Percentiles rank a stretch among this genome's conserved stretches.
Evolutionary conservation across 2,888 invertebrate species (phyloP).

Genomic region (Chesias legatella): DNA sequence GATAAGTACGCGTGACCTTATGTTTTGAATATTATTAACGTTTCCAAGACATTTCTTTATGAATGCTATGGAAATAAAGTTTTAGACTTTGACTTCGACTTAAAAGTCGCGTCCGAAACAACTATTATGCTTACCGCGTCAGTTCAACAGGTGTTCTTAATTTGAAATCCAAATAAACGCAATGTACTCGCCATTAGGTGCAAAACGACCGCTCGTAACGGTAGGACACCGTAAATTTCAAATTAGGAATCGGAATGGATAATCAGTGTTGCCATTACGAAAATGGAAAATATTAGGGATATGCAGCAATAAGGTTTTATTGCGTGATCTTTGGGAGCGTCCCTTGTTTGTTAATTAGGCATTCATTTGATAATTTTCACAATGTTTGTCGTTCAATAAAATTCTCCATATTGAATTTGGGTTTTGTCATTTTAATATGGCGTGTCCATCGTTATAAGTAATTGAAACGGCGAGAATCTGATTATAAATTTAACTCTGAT

Average conservation of each 20-base stretch:
- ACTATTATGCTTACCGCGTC: slow-evolving; percentile 17
- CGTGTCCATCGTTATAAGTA: too few species aligned
- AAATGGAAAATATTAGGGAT: slow-evolving; percentile 22
- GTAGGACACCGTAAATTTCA: slow-evolving; percentile 34
- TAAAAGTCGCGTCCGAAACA: slow-evolving; percentile 7
- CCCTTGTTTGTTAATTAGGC: slow-evolving; percentile 5
- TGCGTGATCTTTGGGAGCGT: slow-evolving; percentile 4
- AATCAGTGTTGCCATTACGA: slow-evolving; percentile 28
- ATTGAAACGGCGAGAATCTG: too few species aligned
- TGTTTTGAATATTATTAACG: too few species aligned
- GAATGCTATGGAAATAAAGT: too few species aligned
- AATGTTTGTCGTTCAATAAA: background rate
- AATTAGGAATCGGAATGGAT: slow-evolving; percentile 33
- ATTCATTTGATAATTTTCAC: slow-evolving; percentile 6
- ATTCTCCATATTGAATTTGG: too few species aligned
- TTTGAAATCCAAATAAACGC: slow-evolving; percentile 66
- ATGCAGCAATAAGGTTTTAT: slow-evolving; percentile 12
- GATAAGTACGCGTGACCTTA: too few species aligned
- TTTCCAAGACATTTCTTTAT: too few species aligned
- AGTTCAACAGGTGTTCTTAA: slow-evolving; percentile 69
- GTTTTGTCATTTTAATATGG: too few species aligned
- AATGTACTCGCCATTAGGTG: slow-evolving; percentile 47
- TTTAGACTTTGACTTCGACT: too few species aligned
- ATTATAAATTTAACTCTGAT: too few species aligned
- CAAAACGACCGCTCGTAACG: slow-evolving; percentile 34